phyloP scores from a whole-genome alignment of 1,140 invertebrate species.

The Caenorhabditis tropicalis region DNA sequence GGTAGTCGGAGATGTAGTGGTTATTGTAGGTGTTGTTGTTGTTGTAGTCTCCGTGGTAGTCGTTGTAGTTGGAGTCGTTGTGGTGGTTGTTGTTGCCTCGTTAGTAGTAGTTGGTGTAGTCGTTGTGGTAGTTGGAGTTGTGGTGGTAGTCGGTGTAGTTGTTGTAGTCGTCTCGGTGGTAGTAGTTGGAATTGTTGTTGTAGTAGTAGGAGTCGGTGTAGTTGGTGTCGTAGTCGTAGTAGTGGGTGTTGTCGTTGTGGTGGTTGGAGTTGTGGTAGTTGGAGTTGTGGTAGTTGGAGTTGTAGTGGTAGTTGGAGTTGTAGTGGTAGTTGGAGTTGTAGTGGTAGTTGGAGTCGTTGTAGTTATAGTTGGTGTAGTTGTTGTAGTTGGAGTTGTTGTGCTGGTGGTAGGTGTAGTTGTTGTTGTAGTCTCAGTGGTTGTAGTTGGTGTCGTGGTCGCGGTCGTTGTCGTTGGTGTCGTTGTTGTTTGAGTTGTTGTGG shows the following conservation, averaged over 20 bases:
- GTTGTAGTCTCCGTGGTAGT: background rate
- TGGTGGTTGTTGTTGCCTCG: background rate
- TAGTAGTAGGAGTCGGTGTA: background rate
- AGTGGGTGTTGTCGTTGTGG: background rate
- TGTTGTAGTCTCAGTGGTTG: background rate
- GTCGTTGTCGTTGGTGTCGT: background rate
- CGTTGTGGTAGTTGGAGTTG: background rate
- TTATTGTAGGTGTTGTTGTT: background rate
- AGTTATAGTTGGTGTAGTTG: background rate
- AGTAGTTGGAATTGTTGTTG: background rate
- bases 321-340: background rate
- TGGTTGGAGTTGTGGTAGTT: background rate
- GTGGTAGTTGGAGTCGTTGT: background rate
- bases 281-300: background rate
- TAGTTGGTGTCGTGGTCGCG: background rate
- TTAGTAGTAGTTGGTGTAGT: background rate
- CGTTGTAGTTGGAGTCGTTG: background rate
- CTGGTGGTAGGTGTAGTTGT: background rate
- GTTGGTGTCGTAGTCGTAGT: background rate
- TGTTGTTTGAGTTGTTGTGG: background rate
- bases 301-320: background rate
- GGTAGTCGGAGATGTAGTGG: background rate
- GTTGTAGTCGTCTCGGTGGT: background rate
- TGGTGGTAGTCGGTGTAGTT: background rate
- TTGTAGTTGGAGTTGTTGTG: background rate